Percentiles rank a stretch among this genome's conserved stretches.
Conservation (phyloP, 37 sponge, comb jelly and placozoan genomes). For the Cliona cf. orientalis region DNA sequence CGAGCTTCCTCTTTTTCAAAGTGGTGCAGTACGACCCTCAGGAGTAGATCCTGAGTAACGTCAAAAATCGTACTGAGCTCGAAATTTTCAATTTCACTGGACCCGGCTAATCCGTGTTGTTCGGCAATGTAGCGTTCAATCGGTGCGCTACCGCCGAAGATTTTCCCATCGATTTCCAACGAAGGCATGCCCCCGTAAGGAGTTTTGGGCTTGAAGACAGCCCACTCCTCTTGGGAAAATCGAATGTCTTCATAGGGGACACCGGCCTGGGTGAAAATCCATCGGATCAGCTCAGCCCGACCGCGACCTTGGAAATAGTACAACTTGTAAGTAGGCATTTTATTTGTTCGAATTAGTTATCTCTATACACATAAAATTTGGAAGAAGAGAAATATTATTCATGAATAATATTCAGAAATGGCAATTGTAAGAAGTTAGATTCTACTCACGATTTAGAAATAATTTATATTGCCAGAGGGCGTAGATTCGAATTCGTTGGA, state of each 20-base stretch:
- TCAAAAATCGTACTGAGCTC: slow-evolving; percentile 47
- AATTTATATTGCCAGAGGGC: too few relatives aligned
- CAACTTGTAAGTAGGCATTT: slow-evolving; percentile 60
- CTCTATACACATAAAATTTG: too few relatives aligned
- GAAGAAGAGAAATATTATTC: too few relatives aligned
- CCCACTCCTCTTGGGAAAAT: slow-evolving; percentile 26
- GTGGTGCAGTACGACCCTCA: not conserved
- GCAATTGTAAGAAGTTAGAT: too few relatives aligned
- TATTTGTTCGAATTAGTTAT: too few relatives aligned
- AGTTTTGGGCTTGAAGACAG: slow-evolving; percentile 37
- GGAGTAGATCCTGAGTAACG: not conserved
- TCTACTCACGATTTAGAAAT: too few relatives aligned
- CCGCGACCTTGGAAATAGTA: slow-evolving; percentile 23
- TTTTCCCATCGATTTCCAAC: slow-evolving; percentile 65
- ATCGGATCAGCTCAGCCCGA: slow-evolving; percentile 20
- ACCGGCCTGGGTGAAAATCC: slow-evolving; percentile 44
- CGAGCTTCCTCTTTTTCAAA: slow-evolving; percentile 49
- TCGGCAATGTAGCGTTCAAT: slow-evolving; percentile 58
- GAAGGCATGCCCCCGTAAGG: slow-evolving; percentile 55
- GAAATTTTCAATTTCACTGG: slow-evolving; percentile 18
- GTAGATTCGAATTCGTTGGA: too few relatives aligned
- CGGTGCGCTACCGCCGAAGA: slow-evolving; percentile 32
- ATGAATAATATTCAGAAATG: too few relatives aligned
- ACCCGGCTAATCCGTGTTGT: slow-evolving; percentile 45
- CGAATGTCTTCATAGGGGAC: slow-evolving; percentile 48